Evolutionary conservation across 2,113 vertebrate genomes (phyloP).

Genomic region (Brachionichthys hirsutus): DNA sequence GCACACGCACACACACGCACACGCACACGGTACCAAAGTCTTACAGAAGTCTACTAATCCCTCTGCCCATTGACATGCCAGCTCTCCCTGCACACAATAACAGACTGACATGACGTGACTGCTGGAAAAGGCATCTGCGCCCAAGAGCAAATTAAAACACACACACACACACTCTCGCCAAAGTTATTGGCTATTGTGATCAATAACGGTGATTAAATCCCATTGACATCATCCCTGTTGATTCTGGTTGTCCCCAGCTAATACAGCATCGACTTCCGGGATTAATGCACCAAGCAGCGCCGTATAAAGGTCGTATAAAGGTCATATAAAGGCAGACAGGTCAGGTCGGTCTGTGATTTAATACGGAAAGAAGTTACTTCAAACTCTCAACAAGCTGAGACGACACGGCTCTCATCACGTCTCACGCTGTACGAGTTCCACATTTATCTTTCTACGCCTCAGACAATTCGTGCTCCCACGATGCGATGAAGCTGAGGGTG

Average conservation of each 20-base stretch:
- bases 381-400: too few species aligned
- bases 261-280: not conserved
- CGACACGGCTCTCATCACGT: too few species aligned
- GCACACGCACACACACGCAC: conserved; percentile 2
- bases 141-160: not conserved
- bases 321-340: too few species aligned
- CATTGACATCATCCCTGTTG: conserved; percentile 18
- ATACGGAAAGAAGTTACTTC: too few species aligned
- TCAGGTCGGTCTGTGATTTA: too few species aligned
- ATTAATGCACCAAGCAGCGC: too few species aligned
- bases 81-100: conserved; percentile 15
- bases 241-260: conserved; percentile 23
- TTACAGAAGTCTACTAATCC: conserved; percentile 68
- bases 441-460: not conserved
- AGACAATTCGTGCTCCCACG: not conserved
- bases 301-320: too few species aligned
- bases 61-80: conserved; percentile 41
- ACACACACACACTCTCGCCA: not conserved
- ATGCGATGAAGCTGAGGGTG: not conserved
- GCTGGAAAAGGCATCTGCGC: not conserved
- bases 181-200: conserved; percentile 7
- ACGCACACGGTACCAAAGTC: conserved; percentile 46
- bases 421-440: too few species aligned
- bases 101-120: too few species aligned
- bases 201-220: conserved; percentile 30